Evolutionary conservation across 2,888 invertebrate species (phyloP).

Genomic region (Diarsia rubi): DNA sequence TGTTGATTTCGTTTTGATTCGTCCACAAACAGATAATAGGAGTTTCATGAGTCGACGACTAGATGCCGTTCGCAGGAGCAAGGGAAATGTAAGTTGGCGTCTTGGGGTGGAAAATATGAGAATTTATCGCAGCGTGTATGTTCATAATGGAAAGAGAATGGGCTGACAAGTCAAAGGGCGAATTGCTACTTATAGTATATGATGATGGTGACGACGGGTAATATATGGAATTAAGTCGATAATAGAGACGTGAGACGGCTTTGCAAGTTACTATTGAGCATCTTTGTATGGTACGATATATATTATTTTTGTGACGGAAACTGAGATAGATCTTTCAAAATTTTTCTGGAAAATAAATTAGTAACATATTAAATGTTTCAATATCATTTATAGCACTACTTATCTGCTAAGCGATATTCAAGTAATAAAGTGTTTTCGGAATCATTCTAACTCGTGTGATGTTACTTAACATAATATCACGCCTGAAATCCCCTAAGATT

Average conservation of each 20-base stretch:
- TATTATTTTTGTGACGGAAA: constrained; percentile 17
- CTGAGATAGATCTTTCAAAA: background rate
- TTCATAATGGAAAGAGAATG: constrained; percentile 78
- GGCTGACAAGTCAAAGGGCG: constrained; percentile 72
- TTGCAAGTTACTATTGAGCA: constrained; percentile 3
- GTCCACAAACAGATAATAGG: constrained; percentile 85
- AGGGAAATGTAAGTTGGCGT: constrained; percentile 62
- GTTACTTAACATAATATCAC: too few species aligned
- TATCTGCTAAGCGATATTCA: too few species aligned
- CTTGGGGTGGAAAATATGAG: constrained; percentile 75
- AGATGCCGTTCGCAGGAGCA: constrained; percentile 72
- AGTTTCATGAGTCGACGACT: constrained; percentile 84
- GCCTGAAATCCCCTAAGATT: too few species aligned
- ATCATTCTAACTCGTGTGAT: too few species aligned
- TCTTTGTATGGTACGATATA: constrained; percentile 3
- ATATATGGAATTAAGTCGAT: constrained; percentile 37
- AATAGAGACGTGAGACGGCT: constrained; percentile 7
- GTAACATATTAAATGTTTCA: background rate
- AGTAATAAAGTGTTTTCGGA: background rate
- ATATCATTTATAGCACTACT: too few species aligned
- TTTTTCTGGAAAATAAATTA: background rate
- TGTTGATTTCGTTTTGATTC: constrained; percentile 89
- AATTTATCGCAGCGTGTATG: constrained; percentile 75
- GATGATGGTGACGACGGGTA: constrained; percentile 31
- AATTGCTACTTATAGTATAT: constrained; percentile 49